Evolutionary conservation across 2,797 vertebrate species (phyloP).

Genomic region (Onychomys arenicola): DNA sequence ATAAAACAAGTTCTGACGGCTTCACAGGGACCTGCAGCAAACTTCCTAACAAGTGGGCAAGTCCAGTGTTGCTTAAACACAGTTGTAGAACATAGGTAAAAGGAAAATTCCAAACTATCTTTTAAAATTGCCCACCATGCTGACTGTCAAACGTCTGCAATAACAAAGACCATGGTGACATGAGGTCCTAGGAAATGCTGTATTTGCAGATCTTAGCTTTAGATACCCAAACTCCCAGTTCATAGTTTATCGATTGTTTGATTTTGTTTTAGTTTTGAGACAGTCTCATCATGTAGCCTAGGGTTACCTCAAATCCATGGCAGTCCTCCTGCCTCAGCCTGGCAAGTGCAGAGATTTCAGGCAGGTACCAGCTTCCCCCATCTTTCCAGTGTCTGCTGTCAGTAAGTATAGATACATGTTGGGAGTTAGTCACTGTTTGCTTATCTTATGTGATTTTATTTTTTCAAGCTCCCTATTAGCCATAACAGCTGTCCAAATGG

Average conservation of each 20-base stretch:
- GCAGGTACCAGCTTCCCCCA: too few species aligned
- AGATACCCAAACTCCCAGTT: not conserved
- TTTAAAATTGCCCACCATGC: not conserved
- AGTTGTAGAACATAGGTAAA: slow-evolving; percentile 13
- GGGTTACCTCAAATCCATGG: not conserved
- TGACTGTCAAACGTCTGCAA: not conserved
- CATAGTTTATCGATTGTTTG: not conserved
- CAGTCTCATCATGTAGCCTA: not conserved
- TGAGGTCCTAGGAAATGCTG: not conserved
- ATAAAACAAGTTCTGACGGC: not conserved
- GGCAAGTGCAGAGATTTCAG: not conserved
- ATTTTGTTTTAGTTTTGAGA: not conserved
- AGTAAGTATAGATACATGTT: not conserved
- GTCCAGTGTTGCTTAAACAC: not conserved
- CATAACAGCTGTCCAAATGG: not conserved
- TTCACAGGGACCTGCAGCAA: not conserved
- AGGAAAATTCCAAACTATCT: slow-evolving; percentile 7
- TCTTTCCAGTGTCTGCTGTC: not conserved
- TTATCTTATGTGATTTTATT: not conserved
- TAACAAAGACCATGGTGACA: not conserved
- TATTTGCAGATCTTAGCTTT: not conserved
- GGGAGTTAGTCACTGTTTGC: not conserved
- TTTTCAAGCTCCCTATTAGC: slow-evolving; percentile 15
- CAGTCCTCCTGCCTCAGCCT: not conserved
- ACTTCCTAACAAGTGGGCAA: not conserved